Evolutionary conservation across 2,113 vertebrate genomes (phyloP).

Genomic region (Phylloscopus trochilus): DNA sequence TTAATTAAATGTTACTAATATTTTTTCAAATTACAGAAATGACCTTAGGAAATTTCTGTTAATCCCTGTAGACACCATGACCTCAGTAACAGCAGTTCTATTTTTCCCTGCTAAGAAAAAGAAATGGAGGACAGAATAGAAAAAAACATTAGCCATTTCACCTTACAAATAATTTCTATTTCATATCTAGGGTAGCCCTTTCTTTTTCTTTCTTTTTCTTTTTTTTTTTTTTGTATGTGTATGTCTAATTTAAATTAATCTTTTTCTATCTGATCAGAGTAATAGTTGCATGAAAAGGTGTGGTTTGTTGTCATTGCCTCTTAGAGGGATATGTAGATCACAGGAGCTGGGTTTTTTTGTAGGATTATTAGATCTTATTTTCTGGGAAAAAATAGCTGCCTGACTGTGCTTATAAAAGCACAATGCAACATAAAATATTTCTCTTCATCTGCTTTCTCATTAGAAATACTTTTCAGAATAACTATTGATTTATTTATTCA

Average conservation of each 20-base stretch:
- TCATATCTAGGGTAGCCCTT: not conserved
- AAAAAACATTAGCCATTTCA: not conserved
- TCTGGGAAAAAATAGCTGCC: not conserved
- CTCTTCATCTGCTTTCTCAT: not conserved
- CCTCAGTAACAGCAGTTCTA: not conserved
- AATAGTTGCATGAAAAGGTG: not conserved
- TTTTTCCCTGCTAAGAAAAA: not conserved
- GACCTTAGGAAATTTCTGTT: conserved; percentile 10
- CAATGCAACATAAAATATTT: not conserved
- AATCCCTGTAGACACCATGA: not conserved
- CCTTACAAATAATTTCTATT: not conserved
- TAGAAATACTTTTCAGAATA: not conserved
- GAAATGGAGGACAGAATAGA: not conserved
- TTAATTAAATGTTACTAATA: conserved; percentile 32
- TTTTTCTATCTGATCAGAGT: not conserved
- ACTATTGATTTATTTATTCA: not conserved
- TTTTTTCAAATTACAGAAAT: not conserved
- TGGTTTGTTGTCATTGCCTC: not conserved
- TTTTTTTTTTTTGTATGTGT: not conserved
- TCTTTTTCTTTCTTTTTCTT: not conserved
- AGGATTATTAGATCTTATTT: not conserved
- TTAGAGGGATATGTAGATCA: not conserved
- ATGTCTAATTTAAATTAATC: not conserved
- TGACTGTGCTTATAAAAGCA: not conserved
- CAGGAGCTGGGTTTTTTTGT: not conserved